These are phyloP conservation scores for Linyphia triangularis DNA, from an alignment of 2,888 invertebrate species.

Conservation along the genomic window DNA sequence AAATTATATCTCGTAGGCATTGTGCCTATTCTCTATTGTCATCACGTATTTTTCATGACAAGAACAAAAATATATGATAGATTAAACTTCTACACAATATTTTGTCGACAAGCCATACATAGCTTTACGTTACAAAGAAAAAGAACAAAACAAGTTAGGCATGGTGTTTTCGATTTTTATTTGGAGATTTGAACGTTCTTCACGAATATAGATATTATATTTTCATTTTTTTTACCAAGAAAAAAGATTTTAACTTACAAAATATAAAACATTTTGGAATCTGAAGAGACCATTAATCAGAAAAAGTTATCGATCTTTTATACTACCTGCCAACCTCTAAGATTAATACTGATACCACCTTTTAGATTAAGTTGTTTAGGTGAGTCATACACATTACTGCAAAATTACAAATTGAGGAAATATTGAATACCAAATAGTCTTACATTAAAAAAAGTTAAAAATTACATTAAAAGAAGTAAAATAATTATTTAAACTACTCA, in stretches of 20 bases:
- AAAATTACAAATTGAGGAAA: no score
- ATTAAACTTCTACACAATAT: slow-evolving; percentile 41
- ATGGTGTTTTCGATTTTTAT: not conserved
- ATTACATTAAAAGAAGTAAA: no score
- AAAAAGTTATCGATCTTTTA: no score
- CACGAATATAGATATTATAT: not conserved
- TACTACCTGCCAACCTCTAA: no score
- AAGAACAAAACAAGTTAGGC: not conserved
- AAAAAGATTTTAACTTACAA: not conserved
- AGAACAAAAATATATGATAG: slow-evolving; percentile 43
- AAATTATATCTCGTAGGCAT: slow-evolving; percentile 57
- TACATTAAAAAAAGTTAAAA: no score
- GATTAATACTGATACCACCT: no score
- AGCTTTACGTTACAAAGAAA: slow-evolving; percentile 12
- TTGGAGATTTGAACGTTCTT: not conserved
- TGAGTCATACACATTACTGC: no score
- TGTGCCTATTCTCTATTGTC: slow-evolving; percentile 40
- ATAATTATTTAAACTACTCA: no score
- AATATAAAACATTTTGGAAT: no score
- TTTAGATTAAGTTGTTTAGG: no score
- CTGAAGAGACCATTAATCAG: no score
- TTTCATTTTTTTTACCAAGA: not conserved
- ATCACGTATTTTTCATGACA: slow-evolving; percentile 63
- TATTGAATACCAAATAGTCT: no score
- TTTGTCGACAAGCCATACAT: slow-evolving; percentile 41